Base-by-base conservation (phyloP, 2,888 invertebrate species). In the Eledona agricola region DNA sequence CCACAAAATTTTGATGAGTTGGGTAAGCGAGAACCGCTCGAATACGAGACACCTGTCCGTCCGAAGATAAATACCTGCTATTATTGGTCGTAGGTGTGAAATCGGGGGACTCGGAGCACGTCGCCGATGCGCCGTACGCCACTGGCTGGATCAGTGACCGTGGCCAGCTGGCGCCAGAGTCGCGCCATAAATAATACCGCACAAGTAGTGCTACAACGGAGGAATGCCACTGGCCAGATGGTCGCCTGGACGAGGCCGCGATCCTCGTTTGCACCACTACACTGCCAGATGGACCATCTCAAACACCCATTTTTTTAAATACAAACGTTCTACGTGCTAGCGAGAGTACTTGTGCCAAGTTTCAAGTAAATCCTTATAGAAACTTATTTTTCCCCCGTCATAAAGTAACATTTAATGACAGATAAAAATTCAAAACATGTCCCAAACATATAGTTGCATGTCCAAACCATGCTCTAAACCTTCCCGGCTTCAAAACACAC, bases 111-210 rank as follows among this genome's bases (percentile, higher is more conserved):
- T n/a, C n/a, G n/a, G n/a, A n/a, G n/a, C n/a, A 46, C 35, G 45
- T 20, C 6, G 16, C 5, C 23, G 34, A 10, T n/a, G 20, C 19
- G 28, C 35, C 23, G 32, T 46, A 32, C 55, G 58, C 51, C 57
- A 51, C 57, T 57, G 57, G 51, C 55, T 72, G 73, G 75, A 76
- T 75, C 76, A 77, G 74, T 76, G 77, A 76, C 75, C 77, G 76
- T 77, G 77, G 73, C 76, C 75, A 74, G 75, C 74, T 75, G 77
- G 77, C 77, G 77, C 77, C 77, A 76, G 64, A 69, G 71, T 67
- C 71, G 63, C 69, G 74, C 73, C 75, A 74, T 76, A 77, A 77
- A 77, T 77, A 77, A 77, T 75, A 74, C 75, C 74, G 74, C 74
- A 74, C 74, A 74, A 74, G 72, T 72, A 72, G 74, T 70, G 70